Evolutionary conservation across 1,140 invertebrate genomes (phyloP).

Genomic region (Cydia strobilella): DNA sequence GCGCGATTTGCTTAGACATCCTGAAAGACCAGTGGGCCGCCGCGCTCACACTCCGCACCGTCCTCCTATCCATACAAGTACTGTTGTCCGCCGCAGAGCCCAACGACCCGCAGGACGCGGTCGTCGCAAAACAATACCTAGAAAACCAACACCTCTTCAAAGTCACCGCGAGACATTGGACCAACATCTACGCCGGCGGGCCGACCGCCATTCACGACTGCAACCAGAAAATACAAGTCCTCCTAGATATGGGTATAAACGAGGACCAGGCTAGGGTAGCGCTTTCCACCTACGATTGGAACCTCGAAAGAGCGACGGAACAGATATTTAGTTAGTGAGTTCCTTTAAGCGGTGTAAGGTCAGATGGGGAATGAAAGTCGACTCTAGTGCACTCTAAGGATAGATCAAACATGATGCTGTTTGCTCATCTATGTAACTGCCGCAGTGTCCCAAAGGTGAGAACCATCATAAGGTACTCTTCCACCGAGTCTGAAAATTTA

Average conservation of each 20-base stretch:
- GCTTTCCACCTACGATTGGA: slow-evolving; percentile 94
- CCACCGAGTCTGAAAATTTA: neutral
- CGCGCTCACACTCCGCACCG: slow-evolving; percentile 98
- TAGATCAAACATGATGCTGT: neutral
- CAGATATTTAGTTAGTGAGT: slow-evolving; percentile 91
- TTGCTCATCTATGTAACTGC: neutral
- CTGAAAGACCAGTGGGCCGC: slow-evolving; percentile 99
- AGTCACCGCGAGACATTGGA: slow-evolving; percentile 97
- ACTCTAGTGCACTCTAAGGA: neutral
- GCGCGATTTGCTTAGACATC: slow-evolving; percentile 99
- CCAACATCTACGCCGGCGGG: slow-evolving; percentile 94
- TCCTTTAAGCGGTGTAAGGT: slow-evolving; percentile 17
- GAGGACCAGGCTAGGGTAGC: slow-evolving; percentile 90
- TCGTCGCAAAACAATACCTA: slow-evolving; percentile 98
- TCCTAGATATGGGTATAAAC: slow-evolving; percentile 94
- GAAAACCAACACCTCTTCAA: slow-evolving; percentile 92
- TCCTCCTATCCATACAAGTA: slow-evolving; percentile 95
- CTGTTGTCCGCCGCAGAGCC: slow-evolving; percentile 96
- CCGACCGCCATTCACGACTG: slow-evolving; percentile 85
- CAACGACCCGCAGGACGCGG: slow-evolving; percentile 97
- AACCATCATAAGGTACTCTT: neutral
- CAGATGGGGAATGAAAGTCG: slow-evolving; percentile 13
- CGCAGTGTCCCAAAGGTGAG: neutral
- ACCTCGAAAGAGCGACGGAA: slow-evolving; percentile 92
- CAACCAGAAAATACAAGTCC: slow-evolving; percentile 89